Conservation (phyloP, 1,140 invertebrate genomes). For the Caenorhabditis latens region DNA sequence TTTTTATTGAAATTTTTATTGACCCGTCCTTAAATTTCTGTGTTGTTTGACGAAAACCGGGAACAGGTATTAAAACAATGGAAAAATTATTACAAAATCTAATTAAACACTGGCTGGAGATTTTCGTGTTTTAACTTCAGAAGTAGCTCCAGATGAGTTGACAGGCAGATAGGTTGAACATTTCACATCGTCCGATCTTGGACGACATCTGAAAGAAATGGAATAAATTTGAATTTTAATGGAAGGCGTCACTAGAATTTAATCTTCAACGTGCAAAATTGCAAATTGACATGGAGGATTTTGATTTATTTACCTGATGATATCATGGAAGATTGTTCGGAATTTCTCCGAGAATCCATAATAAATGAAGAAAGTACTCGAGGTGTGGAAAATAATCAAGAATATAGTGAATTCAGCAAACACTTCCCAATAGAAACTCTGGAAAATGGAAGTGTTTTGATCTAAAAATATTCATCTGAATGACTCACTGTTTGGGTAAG, state of each 20-base stretch:
- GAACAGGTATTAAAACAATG: neutral
- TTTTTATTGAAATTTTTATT: slow-evolving; percentile 3
- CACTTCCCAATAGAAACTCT: slow-evolving; percentile 46
- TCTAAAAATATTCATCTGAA: neutral
- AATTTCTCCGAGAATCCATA: slow-evolving; percentile 47
- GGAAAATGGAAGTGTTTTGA: neutral
- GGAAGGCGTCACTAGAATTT: neutral
- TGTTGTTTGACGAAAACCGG: slow-evolving; percentile 34
- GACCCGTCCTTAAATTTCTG: neutral
- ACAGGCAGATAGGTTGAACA: slow-evolving; percentile 37
- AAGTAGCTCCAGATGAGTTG: slow-evolving; percentile 38
- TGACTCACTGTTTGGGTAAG: slow-evolving; percentile 36
- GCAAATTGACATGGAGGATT: neutral
- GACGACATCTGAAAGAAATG: slow-evolving; percentile 32
- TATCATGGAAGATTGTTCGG: slow-evolving; percentile 50
- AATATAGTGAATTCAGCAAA: slow-evolving; percentile 46
- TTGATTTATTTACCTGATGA: slow-evolving; percentile 25
- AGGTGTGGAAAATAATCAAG: slow-evolving; percentile 40
- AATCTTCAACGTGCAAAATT: neutral
- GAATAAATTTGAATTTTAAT: neutral
- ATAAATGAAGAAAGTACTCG: slow-evolving; percentile 46
- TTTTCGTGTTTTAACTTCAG: slow-evolving; percentile 24
- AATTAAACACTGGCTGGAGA: slow-evolving; percentile 19
- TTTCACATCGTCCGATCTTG: slow-evolving; percentile 36
- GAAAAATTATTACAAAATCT: neutral